phyloP scores from a whole-genome alignment of 2,888 invertebrate species.

The Anticlea derivata region DNA sequence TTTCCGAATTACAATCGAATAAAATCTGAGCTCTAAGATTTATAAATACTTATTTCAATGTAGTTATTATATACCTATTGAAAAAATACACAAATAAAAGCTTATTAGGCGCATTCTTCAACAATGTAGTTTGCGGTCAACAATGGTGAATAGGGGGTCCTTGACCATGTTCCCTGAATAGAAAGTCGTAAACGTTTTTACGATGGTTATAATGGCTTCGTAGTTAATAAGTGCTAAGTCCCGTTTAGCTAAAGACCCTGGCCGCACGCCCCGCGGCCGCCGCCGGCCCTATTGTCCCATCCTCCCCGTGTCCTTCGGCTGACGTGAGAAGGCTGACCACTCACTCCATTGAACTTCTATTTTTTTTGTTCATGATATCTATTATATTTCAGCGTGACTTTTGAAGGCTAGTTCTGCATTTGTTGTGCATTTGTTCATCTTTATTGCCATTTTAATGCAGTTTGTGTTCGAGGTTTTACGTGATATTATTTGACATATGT shows the following conservation, averaged over 20 bases:
- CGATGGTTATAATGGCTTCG: conserved; percentile 48
- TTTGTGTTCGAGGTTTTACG: conserved; percentile 1
- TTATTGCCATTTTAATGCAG: not conserved
- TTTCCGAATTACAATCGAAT: no score
- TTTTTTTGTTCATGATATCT: conserved; percentile 44
- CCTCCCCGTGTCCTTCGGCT: conserved; percentile 69
- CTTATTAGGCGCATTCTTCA: conserved; percentile 34
- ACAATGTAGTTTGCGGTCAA: conserved; percentile 46
- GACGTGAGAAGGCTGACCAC: conserved; percentile 60
- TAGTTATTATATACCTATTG: not conserved
- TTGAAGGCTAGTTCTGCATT: conserved; percentile 18
- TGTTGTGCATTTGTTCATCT: not conserved
- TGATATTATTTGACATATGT: not conserved
- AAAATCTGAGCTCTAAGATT: no score
- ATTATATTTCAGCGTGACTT: conserved; percentile 30
- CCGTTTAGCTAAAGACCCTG: conserved; percentile 54
- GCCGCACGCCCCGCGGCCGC: conserved; percentile 46
- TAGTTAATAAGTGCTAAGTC: conserved; percentile 55
- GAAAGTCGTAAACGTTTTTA: conserved; percentile 64
- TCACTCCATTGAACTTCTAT: conserved; percentile 40
- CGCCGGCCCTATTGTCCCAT: conserved; percentile 62
- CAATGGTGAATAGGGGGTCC: conserved; percentile 52
- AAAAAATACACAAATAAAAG: conserved; percentile 16
- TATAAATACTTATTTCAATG: no score
- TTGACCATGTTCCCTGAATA: conserved; percentile 54